Evolutionary conservation across 2,888 invertebrate genomes (phyloP), one percentile per base, ranked within the genome.

Genomic region (Sisyra nigra): DNA sequence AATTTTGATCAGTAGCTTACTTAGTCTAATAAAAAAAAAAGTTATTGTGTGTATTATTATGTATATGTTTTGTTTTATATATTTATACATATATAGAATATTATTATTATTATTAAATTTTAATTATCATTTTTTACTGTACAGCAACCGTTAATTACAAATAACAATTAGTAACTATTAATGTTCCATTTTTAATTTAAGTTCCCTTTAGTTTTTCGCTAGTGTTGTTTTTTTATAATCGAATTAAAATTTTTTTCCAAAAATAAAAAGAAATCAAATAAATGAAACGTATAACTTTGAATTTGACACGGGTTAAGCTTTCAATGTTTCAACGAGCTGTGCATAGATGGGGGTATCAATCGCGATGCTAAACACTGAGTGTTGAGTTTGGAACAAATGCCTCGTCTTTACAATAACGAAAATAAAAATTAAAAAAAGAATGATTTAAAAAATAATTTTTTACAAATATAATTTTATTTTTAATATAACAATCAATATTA

Each of bases 81-180:
- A 35, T 32, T 32, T 32, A 35, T 15, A 35, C 9, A 13, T 35
- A 33, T 33, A 13, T 33, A 33, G n/a, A 9, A 15, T 34, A 34
- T n/a, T 35, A 15, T 35, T n/a, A 34, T 14, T 13, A 15, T 11
- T 34, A 13, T 3, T 32, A 32, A 30, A 30, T 33, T n/a, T 33
- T 33, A 13, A 33, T 33, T 33, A 33, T 15, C 11, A 37, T 10
- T 36, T 13, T 37, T 37, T 37, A 37, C 37, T 37, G 37, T 37
- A 37, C 37, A 37, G 17, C 19, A 37, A 36, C 10, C n/a, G n/a
- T 33, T 14, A 33, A 33, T 14, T 13, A 33, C 33, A 33, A 13
- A 14, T 13, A 33, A 33, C 33, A 13, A 33, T 13, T 33, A 33
- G 14, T 33, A 33, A 33, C 14, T 33, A 33, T 33, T 6, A 33